A percentile compares a stretch with the other conserved stretches of the same genome.
phyloP scores from a whole-genome alignment of 2,113 vertebrate species.

The Trematomus loennbergii region DNA sequence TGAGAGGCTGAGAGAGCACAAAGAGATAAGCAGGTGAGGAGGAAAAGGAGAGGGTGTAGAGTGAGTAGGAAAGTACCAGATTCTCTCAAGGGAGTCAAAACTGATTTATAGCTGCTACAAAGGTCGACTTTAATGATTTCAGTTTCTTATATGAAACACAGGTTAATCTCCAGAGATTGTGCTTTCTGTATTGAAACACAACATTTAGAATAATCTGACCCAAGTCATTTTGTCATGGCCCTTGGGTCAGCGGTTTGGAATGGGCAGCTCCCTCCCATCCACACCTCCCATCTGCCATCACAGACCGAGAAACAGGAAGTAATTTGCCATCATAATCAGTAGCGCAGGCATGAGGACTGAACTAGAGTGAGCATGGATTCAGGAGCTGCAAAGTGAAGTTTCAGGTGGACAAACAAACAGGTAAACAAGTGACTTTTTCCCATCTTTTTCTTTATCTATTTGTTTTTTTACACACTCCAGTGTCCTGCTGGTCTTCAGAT shows the following conservation, averaged over 20 bases:
- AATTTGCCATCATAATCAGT: slow-evolving; percentile 52
- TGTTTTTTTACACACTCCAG: background rate
- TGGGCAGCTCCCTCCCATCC: slow-evolving; percentile 49
- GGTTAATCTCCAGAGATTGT: background rate
- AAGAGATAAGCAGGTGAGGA: slow-evolving; percentile 58
- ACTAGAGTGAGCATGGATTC: slow-evolving; percentile 41
- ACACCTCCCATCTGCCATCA: slow-evolving; percentile 54
- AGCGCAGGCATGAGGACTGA: slow-evolving; percentile 28
- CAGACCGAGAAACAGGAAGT: slow-evolving; percentile 66
- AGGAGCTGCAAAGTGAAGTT: slow-evolving; percentile 42
- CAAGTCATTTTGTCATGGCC: slow-evolving; percentile 21
- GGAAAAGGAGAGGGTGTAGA: slow-evolving; percentile 29
- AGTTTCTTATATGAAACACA: background rate
- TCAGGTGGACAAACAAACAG: slow-evolving; percentile 61
- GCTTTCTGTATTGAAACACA: background rate
- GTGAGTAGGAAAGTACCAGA: slow-evolving; percentile 42
- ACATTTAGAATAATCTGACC: background rate
- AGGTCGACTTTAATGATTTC: background rate
- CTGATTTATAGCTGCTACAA: background rate
- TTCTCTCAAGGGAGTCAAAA: background rate
- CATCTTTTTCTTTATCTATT: background rate
- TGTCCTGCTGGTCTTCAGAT: slow-evolving; percentile 15
- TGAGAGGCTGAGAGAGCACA: slow-evolving; percentile 49
- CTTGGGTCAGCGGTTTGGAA: slow-evolving; percentile 34
- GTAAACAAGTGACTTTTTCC: slow-evolving; percentile 41